Conservation (phyloP, 2,797 vertebrate genomes). For the Holocentrus rufus region DNA sequence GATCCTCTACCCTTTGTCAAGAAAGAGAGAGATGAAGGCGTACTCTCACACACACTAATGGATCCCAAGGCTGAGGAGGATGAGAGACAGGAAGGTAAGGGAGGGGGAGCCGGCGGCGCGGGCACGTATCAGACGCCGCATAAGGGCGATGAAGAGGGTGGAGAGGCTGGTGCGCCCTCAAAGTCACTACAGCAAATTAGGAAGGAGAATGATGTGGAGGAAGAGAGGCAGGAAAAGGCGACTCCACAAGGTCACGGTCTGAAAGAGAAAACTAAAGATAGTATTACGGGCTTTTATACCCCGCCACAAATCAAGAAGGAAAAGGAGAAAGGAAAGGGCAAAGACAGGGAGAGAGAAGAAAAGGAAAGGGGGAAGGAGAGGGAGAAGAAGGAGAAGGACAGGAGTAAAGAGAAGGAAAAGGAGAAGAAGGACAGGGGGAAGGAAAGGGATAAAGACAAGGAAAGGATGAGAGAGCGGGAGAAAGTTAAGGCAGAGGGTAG, state of each 20-base stretch:
- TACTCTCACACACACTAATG: slow-evolving; percentile 29
- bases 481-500: slow-evolving; percentile 52
- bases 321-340: slow-evolving; percentile 60
- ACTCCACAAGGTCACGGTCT: slow-evolving; percentile 43
- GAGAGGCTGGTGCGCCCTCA: slow-evolving; percentile 35
- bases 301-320: slow-evolving; percentile 70
- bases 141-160: slow-evolving; percentile 40
- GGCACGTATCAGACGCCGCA: slow-evolving; percentile 39
- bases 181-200: slow-evolving; percentile 62
- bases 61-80: slow-evolving; percentile 57
- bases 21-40: slow-evolving; percentile 62
- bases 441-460: slow-evolving; percentile 67
- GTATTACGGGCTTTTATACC: slow-evolving; percentile 43
- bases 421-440: slow-evolving; percentile 65
- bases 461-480: slow-evolving; percentile 63
- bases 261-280: slow-evolving; percentile 75
- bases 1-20: slow-evolving; percentile 39
- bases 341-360: slow-evolving; percentile 62
- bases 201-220: slow-evolving; percentile 67
- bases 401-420: slow-evolving; percentile 70
- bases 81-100: slow-evolving; percentile 38
- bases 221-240: slow-evolving; percentile 66
- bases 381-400: slow-evolving; percentile 69
- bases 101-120: slow-evolving; percentile 18
- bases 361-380: slow-evolving; percentile 67